A percentile compares a stretch with the other conserved stretches of the same genome.
Evolutionary conservation across 2,797 vertebrate species (phyloP).

Genomic region (Rachycentron canadum): DNA sequence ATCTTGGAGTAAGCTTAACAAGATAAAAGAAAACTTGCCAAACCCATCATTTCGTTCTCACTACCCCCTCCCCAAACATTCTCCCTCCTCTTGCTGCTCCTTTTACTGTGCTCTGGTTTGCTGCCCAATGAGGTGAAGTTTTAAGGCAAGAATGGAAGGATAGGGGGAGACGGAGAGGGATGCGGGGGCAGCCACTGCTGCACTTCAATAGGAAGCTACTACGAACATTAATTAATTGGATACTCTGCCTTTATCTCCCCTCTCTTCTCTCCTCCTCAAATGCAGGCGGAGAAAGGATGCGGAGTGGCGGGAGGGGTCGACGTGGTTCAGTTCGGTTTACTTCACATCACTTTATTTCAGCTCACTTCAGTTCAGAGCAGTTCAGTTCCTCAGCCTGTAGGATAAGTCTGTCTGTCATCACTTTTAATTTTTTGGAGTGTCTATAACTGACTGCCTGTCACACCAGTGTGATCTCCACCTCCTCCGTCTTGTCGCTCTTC

Average conservation of each 20-base stretch:
- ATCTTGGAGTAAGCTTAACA: constrained; percentile 27
- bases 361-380: constrained; percentile 57
- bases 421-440: constrained; percentile 47
- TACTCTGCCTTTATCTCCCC: constrained; percentile 25
- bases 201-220: constrained; percentile 71
- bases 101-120: constrained; percentile 58
- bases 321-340: constrained; percentile 53
- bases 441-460: constrained; percentile 71
- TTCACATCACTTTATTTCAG: constrained; percentile 55
- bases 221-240: constrained; percentile 52
- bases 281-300: constrained; percentile 48
- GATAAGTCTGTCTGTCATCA: constrained; percentile 51
- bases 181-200: constrained; percentile 55
- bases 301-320: constrained; percentile 34
- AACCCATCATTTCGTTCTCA: constrained; percentile 36
- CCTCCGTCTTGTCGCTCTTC: constrained; percentile 96
- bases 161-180: constrained; percentile 27
- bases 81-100: constrained; percentile 60
- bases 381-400: constrained; percentile 54
- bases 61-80: constrained; percentile 50
- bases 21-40: constrained; percentile 52
- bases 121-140: constrained; percentile 74
- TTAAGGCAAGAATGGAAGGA: constrained; percentile 83
- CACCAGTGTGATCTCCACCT: constrained; percentile 98
- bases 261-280: constrained; percentile 52